A percentile compares a stretch with the other conserved stretches of the same genome.
Conservation (phyloP, 2,113 vertebrate genomes). For the Stigmatopora nigra region DNA sequence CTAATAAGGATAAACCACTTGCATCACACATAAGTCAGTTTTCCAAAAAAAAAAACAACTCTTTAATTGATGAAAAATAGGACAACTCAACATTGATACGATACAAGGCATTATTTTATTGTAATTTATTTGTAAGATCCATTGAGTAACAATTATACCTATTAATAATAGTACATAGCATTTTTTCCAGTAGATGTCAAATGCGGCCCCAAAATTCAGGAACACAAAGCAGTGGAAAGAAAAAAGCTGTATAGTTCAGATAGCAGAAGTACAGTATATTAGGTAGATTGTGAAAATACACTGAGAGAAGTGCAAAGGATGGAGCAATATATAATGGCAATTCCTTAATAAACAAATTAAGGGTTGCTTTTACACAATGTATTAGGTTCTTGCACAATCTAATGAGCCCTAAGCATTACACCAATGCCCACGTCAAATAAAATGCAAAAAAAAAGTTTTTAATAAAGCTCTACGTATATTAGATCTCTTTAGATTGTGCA, state of each 20-base stretch:
- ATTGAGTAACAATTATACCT: slow-evolving; percentile 21
- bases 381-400: background rate
- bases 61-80: background rate
- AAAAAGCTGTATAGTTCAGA: slow-evolving; percentile 10
- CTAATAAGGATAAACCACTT: background rate
- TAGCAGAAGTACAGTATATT: slow-evolving; percentile 15
- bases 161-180: slow-evolving; percentile 15
- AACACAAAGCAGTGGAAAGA: background rate
- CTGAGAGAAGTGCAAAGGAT: background rate
- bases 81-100: background rate
- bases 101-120: slow-evolving; percentile 1
- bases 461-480: background rate
- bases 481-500: slow-evolving; percentile 1
- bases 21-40: too few species aligned
- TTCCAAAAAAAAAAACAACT: background rate
- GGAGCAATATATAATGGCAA: slow-evolving; percentile 14
- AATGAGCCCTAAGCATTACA: background rate
- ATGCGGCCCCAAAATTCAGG: slow-evolving; percentile 19
- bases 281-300: slow-evolving; percentile 14
- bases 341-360: slow-evolving; percentile 15
- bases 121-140: slow-evolving; percentile 50
- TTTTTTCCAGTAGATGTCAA: background rate
- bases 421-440: background rate
- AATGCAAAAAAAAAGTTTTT: background rate
- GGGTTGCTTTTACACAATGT: slow-evolving; percentile 8